Base-by-base conservation (phyloP, 2,797 vertebrate species). In the Cyclopterus lumpus region DNA sequence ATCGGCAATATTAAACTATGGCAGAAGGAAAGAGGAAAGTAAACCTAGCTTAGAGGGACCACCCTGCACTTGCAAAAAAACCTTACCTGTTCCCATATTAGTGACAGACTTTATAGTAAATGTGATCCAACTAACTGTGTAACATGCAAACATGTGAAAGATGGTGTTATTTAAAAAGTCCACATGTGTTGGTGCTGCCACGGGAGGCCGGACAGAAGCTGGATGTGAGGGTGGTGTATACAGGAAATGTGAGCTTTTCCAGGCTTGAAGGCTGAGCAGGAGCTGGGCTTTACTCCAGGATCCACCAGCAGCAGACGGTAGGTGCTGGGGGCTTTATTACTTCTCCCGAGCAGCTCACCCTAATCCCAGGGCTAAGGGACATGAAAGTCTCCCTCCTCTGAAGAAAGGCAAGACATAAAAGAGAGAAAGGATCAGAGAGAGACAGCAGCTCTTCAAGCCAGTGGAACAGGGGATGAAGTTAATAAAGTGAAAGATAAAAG, bases 161-260 rank as follows among this genome's bases (percentile, higher is more conserved):
- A 70, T 71, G 26, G 38, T 55, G 22, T 42, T 24, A 64, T 62
- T 16, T 67, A 14, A 61, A 68, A 58, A 16, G 49, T 68, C 66
- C 36, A 71, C 51, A 57, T 75, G 54, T 78, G 68, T 26, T n/a
- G 40, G 20, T 71, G 63, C 49, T 73, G 55, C 72, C 0, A 15
- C 48, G 65, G 66, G 34, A 75, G 62, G 62, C 42, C 28, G 54
- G 63, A 70, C 75, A 69, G 80, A 65, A 84, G 77, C 84, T 82
- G 70, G 77, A 89, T 80, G 74, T 71, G 67, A 86, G 63, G 81
- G 71, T 60, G 82, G 38, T 85, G 80, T 77, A 49, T 46, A 76
- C 86, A 91, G 91, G 93, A 92, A 93, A 93, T 91, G 87, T 91
- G 86, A 90, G 89, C 84, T 92, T 92, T 84, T 82, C 69, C 74